Evolutionary conservation across 2,113 vertebrate species (phyloP).

Genomic region (Hemichromis elongatus): DNA sequence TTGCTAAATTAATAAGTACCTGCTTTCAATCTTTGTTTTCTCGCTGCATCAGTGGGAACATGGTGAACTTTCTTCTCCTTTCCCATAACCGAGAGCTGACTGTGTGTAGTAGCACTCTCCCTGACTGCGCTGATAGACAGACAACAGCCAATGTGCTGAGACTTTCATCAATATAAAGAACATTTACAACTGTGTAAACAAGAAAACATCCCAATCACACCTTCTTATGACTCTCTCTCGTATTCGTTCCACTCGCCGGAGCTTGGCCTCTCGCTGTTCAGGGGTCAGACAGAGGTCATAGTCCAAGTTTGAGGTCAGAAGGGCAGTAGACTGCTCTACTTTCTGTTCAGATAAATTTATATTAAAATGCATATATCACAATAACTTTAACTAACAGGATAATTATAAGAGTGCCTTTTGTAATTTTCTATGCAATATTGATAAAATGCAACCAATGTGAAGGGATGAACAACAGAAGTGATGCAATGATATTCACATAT

Average conservation of each 20-base stretch:
- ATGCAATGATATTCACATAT: neutral
- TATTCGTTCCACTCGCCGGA: constrained; percentile 67
- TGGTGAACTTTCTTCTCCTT: constrained; percentile 32
- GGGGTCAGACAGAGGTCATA: constrained; percentile 41
- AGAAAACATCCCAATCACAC: constrained; percentile 34
- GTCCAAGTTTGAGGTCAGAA: constrained; percentile 32
- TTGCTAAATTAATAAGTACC: constrained; percentile 25
- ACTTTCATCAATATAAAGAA: neutral
- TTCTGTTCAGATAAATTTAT: constrained; percentile 33
- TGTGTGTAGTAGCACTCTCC: constrained; percentile 47
- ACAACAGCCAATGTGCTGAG: neutral
- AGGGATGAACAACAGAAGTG: neutral
- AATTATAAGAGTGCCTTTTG: neutral
- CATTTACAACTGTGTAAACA: neutral
- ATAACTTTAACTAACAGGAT: neutral
- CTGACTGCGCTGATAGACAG: constrained; percentile 66
- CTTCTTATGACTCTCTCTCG: constrained; percentile 67
- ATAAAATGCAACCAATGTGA: neutral
- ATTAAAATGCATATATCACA: neutral
- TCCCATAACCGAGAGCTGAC: constrained; percentile 20
- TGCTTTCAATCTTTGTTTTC: constrained; percentile 33
- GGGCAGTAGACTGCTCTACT: constrained; percentile 2
- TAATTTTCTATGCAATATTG: neutral
- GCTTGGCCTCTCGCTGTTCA: constrained; percentile 69
- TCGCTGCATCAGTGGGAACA: constrained; percentile 25